These are phyloP conservation scores for Diorhabda sublineata DNA, from an alignment of 1,140 invertebrate species.

Conservation along the genomic window DNA sequence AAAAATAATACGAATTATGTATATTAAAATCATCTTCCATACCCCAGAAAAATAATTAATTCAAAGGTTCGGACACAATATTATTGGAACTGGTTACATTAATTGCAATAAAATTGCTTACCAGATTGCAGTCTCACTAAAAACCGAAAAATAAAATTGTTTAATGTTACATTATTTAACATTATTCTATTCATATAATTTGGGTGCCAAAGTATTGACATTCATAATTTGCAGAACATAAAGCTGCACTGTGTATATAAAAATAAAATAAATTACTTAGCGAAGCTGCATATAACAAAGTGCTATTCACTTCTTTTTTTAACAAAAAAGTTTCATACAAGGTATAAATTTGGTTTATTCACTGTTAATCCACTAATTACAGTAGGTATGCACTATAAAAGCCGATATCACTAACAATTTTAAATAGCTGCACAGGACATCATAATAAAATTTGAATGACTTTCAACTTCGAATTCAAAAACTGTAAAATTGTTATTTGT, in stretches of 20 bases:
- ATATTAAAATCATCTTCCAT: too few relatives aligned
- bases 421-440: slow-evolving; percentile 18
- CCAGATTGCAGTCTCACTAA: slow-evolving; percentile 8
- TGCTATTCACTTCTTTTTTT: slow-evolving; percentile 37
- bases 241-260: slow-evolving; percentile 31
- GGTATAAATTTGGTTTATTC: slow-evolving; percentile 29
- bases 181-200: slow-evolving; percentile 21
- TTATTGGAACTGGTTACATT: not conserved
- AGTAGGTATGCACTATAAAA: slow-evolving; percentile 26
- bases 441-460: too few relatives aligned
- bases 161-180: slow-evolving; percentile 27
- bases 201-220: slow-evolving; percentile 27
- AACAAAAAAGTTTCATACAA: slow-evolving; percentile 31
- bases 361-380: slow-evolving; percentile 25
- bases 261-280: slow-evolving; percentile 36
- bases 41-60: too few relatives aligned
- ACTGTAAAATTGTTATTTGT: too few relatives aligned
- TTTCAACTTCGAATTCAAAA: too few relatives aligned
- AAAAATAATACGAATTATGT: too few relatives aligned
- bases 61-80: too few relatives aligned
- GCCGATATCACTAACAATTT: slow-evolving; percentile 31
- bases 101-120: not conserved
- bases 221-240: slow-evolving; percentile 26
- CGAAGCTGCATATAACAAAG: slow-evolving; percentile 46
- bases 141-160: slow-evolving; percentile 28